Conservation (phyloP, 2,888 invertebrate genomes). For the Campopleginae sp. region DNA sequence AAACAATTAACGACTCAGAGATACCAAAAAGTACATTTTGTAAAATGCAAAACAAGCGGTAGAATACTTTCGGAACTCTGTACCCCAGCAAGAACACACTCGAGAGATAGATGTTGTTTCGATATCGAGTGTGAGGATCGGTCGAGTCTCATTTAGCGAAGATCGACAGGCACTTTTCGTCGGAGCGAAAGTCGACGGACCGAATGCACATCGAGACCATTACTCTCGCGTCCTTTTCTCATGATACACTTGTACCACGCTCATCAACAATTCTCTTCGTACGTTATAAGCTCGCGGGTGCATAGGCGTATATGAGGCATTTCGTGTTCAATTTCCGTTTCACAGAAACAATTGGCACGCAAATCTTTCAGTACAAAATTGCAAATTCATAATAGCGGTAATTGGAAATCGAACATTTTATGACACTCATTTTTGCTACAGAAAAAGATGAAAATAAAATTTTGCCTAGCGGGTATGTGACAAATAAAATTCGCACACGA, state of each 20-base stretch:
- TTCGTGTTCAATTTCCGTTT: neutral
- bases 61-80: neutral
- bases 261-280: conserved; percentile 31
- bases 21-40: neutral
- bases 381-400: too few relatives aligned
- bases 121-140: conserved; percentile 33
- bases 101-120: conserved; percentile 16
- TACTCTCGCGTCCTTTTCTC: conserved; percentile 33
- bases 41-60: neutral
- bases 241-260: neutral
- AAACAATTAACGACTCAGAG: neutral
- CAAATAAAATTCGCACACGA: neutral
- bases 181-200: conserved; percentile 54
- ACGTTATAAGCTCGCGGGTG: neutral
- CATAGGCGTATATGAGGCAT: conserved; percentile 3
- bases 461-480: neutral
- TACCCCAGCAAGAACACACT: neutral
- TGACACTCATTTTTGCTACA: too few relatives aligned
- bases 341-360: too few relatives aligned
- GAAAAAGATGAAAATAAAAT: neutral
- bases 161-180: conserved; percentile 46
- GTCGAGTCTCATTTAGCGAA: conserved; percentile 39
- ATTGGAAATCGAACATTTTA: too few relatives aligned
- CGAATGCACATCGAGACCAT: conserved; percentile 37
- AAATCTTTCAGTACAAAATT: too few relatives aligned